Evolutionary conservation across 2,888 invertebrate genomes (phyloP).

Genomic region (Orchesellides sinensis): DNA sequence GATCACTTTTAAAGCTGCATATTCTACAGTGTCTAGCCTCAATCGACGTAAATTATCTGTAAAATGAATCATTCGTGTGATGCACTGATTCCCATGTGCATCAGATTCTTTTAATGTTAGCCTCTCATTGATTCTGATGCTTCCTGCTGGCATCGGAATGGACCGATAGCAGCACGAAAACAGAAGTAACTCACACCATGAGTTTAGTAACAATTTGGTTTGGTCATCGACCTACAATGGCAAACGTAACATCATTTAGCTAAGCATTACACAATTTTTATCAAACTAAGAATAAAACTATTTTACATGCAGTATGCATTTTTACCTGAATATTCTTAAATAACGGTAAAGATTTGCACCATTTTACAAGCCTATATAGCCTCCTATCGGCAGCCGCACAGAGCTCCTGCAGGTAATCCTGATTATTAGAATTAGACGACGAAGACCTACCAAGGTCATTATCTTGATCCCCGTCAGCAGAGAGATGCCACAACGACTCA

Average conservation of each 20-base stretch:
- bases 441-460: constrained; percentile 74
- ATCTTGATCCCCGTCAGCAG: constrained; percentile 83
- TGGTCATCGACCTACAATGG: constrained; percentile 94
- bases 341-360: constrained; percentile 97
- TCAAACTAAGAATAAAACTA: not conserved
- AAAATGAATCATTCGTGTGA: constrained; percentile 95
- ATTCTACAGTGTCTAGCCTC: constrained; percentile 96
- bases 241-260: constrained; percentile 8
- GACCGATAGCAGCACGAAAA: constrained; percentile 96
- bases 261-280: not conserved
- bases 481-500: constrained; percentile 96
- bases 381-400: constrained; percentile 97
- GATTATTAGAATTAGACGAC: constrained; percentile 82
- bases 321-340: constrained; percentile 96
- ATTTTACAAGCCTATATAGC: constrained; percentile 97
- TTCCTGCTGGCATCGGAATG: constrained; percentile 74
- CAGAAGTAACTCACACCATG: constrained; percentile 95
- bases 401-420: constrained; percentile 91
- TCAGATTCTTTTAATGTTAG: constrained; percentile 75
- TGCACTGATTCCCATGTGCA: constrained; percentile 80
- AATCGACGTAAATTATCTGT: constrained; percentile 93
- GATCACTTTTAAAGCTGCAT: constrained; percentile 97
- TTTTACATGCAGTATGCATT: constrained; percentile 65
- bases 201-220: constrained; percentile 96
- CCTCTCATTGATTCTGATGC: constrained; percentile 75